Percentiles rank a stretch among this genome's conserved stretches.
phyloP scores from a whole-genome alignment of 2,797 vertebrate genomes.

The Mus minutoides region DNA sequence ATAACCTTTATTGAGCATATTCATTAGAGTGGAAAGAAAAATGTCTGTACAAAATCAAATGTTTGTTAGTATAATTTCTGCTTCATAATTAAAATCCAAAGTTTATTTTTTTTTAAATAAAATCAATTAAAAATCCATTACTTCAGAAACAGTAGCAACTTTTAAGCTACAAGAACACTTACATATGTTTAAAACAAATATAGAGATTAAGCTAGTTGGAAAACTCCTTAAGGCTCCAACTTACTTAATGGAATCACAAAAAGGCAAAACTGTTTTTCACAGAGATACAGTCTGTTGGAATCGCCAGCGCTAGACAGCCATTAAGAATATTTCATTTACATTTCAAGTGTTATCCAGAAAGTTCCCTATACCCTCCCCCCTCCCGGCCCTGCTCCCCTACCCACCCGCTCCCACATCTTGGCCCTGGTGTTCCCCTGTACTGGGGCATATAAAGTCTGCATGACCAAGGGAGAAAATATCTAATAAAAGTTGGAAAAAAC shows the following conservation, averaged over 20 bases:
- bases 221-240: conserved; percentile 85
- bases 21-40: conserved; percentile 85
- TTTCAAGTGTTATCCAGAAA: too few relatives aligned
- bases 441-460: too few relatives aligned
- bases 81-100: conserved; percentile 85
- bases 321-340: too few relatives aligned
- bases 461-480: too few relatives aligned
- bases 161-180: conserved; percentile 90
- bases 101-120: conserved; percentile 87
- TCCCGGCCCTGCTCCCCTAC: too few relatives aligned
- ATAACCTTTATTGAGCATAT: conserved; percentile 89
- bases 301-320: conserved; percentile 87
- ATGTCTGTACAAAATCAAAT: conserved; percentile 89
- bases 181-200: conserved; percentile 90
- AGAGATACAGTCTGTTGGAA: conserved; percentile 88
- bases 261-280: conserved; percentile 89
- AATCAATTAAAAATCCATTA: conserved; percentile 87
- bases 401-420: too few relatives aligned
- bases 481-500: too few relatives aligned
- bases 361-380: too few relatives aligned
- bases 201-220: conserved; percentile 88
- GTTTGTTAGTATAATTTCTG: conserved; percentile 85
- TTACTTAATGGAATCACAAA: conserved; percentile 87
- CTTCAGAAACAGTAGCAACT: conserved; percentile 89
- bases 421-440: too few relatives aligned